Evolutionary conservation across 2,113 vertebrate genomes (phyloP).

Genomic region (Chloropsis cyanopogon): DNA sequence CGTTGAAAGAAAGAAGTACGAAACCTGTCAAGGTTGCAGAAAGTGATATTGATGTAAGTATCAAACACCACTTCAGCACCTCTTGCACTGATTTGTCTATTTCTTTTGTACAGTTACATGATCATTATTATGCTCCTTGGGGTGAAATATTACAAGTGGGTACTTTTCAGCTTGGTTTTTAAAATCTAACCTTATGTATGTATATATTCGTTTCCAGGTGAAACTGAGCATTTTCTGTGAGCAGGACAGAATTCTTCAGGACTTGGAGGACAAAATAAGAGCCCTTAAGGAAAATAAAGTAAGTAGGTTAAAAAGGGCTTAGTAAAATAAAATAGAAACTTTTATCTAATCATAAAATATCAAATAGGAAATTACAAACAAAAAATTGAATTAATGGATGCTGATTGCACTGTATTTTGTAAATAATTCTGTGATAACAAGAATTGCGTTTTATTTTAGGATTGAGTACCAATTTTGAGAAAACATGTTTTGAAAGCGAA

Average conservation of each 20-base stretch:
- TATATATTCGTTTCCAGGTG: slow-evolving; percentile 75
- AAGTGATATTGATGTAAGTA: slow-evolving; percentile 94
- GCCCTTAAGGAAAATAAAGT: slow-evolving; percentile 97
- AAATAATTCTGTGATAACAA: background rate
- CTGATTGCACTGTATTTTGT: background rate
- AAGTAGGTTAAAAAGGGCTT: background rate
- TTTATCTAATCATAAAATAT: background rate
- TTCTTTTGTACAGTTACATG: background rate
- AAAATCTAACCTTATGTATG: background rate
- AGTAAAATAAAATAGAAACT: background rate
- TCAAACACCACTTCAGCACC: background rate
- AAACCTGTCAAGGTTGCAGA: slow-evolving; percentile 94
- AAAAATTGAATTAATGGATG: background rate
- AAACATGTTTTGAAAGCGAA: background rate
- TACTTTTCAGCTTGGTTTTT: background rate
- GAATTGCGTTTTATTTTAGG: background rate
- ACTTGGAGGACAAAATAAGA: slow-evolving; percentile 89
- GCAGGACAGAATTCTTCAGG: slow-evolving; percentile 95
- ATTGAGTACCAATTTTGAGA: background rate
- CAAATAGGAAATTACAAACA: background rate
- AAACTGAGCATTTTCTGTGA: slow-evolving; percentile 94
- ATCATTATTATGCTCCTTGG: background rate
- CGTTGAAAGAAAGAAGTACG: slow-evolving; percentile 80
- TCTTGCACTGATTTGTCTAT: background rate
- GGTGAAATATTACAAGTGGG: background rate